Conservation (phyloP, 2,113 vertebrate genomes). For the Zosterops pallidus region DNA sequence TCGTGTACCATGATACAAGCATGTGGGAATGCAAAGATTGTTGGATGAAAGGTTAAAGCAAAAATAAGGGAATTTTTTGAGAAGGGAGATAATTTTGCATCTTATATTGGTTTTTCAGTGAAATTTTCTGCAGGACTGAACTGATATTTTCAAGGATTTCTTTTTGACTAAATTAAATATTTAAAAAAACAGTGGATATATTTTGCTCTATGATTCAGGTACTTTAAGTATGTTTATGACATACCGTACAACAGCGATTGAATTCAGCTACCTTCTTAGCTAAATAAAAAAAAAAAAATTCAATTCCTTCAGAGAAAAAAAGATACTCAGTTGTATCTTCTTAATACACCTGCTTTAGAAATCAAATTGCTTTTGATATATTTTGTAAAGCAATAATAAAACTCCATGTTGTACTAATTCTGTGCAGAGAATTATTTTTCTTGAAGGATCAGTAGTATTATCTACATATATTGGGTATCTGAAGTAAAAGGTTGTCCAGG, state of each 20-base stretch:
- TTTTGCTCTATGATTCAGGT: background rate
- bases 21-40: fast-evolving
- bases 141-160: background rate
- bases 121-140: background rate
- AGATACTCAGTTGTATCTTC: background rate
- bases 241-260: background rate
- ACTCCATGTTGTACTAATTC: background rate
- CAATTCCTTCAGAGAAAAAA: background rate
- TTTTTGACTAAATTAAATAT: background rate
- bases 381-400: background rate
- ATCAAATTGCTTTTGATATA: background rate
- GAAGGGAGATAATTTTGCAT: background rate
- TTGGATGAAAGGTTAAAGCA: background rate
- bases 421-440: background rate
- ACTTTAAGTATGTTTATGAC: background rate
- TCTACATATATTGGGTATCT: background rate
- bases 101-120: background rate
- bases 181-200: background rate
- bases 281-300: background rate
- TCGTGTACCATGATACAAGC: background rate
- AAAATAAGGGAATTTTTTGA: background rate
- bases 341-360: background rate
- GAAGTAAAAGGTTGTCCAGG: background rate
- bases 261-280: background rate
- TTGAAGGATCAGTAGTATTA: background rate